Conservation (phyloP, 2,113 vertebrate species). For the Zootoca vivipara region DNA sequence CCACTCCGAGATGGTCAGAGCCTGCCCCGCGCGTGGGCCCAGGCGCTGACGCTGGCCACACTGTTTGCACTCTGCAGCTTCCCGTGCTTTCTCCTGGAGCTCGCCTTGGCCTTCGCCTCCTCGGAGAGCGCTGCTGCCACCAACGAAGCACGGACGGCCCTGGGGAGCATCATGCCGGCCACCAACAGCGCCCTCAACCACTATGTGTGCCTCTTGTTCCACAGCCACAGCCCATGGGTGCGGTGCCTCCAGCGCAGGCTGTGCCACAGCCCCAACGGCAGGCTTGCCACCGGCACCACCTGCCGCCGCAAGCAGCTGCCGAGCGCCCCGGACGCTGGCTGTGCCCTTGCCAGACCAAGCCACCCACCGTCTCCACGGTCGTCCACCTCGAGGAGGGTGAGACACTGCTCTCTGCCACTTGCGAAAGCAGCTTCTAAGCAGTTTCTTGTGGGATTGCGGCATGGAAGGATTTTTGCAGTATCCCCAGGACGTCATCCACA, state of each 20-base stretch:
- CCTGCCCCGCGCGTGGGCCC: constrained; percentile 68
- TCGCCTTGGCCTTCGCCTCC: constrained; percentile 52
- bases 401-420: constrained; percentile 3
- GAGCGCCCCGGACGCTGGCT: background rate
- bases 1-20: too few species aligned
- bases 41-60: constrained; percentile 64
- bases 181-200: constrained; percentile 70
- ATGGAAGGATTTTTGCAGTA: too few species aligned
- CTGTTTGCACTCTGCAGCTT: constrained; percentile 71
- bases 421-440: constrained; percentile 25
- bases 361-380: background rate
- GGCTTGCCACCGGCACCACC: background rate
- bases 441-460: too few species aligned
- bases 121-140: background rate
- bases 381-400: background rate
- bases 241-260: constrained; percentile 65
- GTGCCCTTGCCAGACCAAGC: background rate
- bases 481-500: too few species aligned
- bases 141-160: constrained; percentile 28
- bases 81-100: constrained; percentile 65
- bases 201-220: constrained; percentile 73
- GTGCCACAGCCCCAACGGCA: constrained; percentile 23
- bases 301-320: background rate
- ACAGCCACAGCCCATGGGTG: constrained; percentile 72
- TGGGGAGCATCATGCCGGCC: constrained; percentile 62